Base-by-base conservation (phyloP, 2,113 vertebrate species). In the Taurulus bubalis region DNA sequence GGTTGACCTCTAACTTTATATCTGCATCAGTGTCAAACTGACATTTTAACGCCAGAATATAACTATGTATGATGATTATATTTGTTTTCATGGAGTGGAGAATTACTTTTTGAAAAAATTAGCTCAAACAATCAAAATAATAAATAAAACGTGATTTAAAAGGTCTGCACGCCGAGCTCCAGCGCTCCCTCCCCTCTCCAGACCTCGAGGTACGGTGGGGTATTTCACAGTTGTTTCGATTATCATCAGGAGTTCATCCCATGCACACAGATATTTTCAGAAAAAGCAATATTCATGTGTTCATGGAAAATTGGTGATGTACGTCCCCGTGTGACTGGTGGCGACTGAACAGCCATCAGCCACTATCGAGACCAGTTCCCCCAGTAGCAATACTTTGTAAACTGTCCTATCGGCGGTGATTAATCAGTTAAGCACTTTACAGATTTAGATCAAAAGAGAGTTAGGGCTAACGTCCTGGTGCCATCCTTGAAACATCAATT, bases 401-500 rank as follows among this genome's bases (percentile, higher is more conserved):
- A 58, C 26, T 10, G 24, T 15, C 53, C 8, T 11, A 55, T 55
- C 11, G 11, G 10, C n/a, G 10, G 55, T 28, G 6, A 26, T 58
- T 9, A 14, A 58, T 58, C 55, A 26, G 28, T 64, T 20, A 64
- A 66, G 26, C 45, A 68, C n/a, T 75, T 72, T 28, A 58, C 32
- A 77, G 34, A 71, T 47, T 62, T 66, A 3, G 66, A 72, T 45
- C 15, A 38, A 22, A 65, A 59, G n/a, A 28, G 20, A 65, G 26
- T 1, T 28, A 81, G 58, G 66, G 42, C 28, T 6, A 3, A 15
- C 26, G 63, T 68, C 22, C 38, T 11, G 18, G 8, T 73, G 28
- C 67, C 34, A 80, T 79, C 69, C 42, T 42, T 77, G 42, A 80
- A 77, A 79, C 38, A 85, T 89, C 47, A 22, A 66, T 85, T 71